These are phyloP conservation scores for Stegodyphus mimosarum DNA, from an alignment of 1,140 invertebrate species.

Conservation along the genomic window DNA sequence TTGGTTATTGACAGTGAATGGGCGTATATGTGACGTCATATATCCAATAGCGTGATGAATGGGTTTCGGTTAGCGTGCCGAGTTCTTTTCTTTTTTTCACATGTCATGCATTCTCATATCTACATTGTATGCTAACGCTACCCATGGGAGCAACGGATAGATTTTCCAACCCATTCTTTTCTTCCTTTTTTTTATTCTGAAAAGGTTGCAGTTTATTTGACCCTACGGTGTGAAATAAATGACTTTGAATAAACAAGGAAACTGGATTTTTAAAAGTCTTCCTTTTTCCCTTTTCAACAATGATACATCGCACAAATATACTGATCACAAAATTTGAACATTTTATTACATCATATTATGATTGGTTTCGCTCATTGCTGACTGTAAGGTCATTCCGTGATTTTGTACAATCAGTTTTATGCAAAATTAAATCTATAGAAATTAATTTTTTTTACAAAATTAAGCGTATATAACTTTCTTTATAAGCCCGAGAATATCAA, in stretches of 20 bases:
- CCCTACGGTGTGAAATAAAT: slow-evolving; percentile 29
- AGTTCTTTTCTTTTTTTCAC: neutral
- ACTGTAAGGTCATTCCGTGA: neutral
- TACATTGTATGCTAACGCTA: slow-evolving; percentile 39
- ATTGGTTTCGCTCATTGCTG: neutral
- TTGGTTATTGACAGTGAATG: slow-evolving; percentile 50
- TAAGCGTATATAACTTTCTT: neutral
- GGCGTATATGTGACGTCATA: slow-evolving; percentile 39
- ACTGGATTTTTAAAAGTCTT: neutral
- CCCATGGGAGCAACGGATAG: neutral
- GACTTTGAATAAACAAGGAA: slow-evolving; percentile 17
- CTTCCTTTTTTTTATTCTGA: neutral
- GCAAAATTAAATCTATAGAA: neutral
- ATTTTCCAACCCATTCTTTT: slow-evolving; percentile 44
- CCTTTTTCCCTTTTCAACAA: neutral
- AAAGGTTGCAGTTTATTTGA: slow-evolving; percentile 25
- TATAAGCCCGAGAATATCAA: neutral
- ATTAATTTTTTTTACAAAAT: neutral
- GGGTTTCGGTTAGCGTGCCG: slow-evolving; percentile 26
- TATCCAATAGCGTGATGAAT: slow-evolving; percentile 42
- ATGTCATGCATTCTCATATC: slow-evolving; percentile 27
- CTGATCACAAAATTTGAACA: no score
- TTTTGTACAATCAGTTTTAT: neutral
- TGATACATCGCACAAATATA: no score
- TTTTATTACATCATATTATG: neutral